Evolutionary conservation across 1,140 invertebrate genomes (phyloP).

Genomic region (Drosophila bocqueti): DNA sequence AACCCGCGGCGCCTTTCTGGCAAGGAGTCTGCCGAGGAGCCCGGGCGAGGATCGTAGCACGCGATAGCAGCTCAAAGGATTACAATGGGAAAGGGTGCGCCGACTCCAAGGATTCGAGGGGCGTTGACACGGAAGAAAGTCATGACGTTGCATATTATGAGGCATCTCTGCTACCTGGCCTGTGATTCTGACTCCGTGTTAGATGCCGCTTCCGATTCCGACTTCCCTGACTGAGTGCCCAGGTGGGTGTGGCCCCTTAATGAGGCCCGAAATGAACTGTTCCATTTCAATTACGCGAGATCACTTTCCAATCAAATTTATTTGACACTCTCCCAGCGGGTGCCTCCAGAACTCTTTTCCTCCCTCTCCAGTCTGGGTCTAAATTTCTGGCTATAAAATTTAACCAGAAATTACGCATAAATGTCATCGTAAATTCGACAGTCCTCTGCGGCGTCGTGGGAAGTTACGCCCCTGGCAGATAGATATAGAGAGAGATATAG

Average conservation of each 20-base stretch:
- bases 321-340: slow-evolving; percentile 69
- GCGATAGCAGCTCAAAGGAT: slow-evolving; percentile 76
- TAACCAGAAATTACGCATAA: slow-evolving; percentile 71
- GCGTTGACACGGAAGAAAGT: slow-evolving; percentile 72
- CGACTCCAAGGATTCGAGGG: slow-evolving; percentile 15
- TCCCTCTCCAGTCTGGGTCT: background rate
- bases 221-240: background rate
- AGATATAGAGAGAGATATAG: slow-evolving; percentile 6
- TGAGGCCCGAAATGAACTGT: slow-evolving; percentile 74
- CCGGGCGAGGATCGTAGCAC: slow-evolving; percentile 52
- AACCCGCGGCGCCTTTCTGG: slow-evolving; percentile 57
- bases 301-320: slow-evolving; percentile 72
- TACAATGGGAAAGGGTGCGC: slow-evolving; percentile 55
- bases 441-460: slow-evolving; percentile 39
- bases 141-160: slow-evolving; percentile 69
- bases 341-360: slow-evolving; percentile 57
- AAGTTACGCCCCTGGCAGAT: slow-evolving; percentile 53
- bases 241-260: slow-evolving; percentile 75
- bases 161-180: slow-evolving; percentile 53
- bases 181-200: background rate
- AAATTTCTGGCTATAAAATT: slow-evolving; percentile 48
- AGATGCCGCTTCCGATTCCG: slow-evolving; percentile 8
- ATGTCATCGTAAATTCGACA: slow-evolving; percentile 75
- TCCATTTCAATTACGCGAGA: slow-evolving; percentile 59
- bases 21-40: slow-evolving; percentile 39